Evolutionary conservation across 2,888 invertebrate species (phyloP).

Genomic region (Scotopteryx bipunctaria): DNA sequence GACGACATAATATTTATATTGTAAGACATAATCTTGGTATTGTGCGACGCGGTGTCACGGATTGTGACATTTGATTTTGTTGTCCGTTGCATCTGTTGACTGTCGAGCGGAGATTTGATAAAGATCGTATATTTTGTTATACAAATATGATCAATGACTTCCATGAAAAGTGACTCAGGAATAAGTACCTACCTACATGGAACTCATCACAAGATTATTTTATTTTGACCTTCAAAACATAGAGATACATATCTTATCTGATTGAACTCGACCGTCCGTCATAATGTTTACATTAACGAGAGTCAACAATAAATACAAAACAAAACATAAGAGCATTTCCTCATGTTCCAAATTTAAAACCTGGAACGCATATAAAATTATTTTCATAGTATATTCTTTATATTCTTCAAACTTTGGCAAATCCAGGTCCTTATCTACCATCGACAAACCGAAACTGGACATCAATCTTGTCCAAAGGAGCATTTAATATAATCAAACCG

Average conservation of each 20-base stretch:
- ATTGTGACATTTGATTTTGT: slow-evolving; percentile 57
- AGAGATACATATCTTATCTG: too few relatives aligned
- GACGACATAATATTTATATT: slow-evolving; percentile 73
- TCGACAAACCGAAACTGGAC: slow-evolving; percentile 25
- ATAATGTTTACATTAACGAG: too few relatives aligned
- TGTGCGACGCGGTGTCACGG: slow-evolving; percentile 53
- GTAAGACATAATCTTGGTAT: slow-evolving; percentile 56
- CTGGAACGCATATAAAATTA: too few relatives aligned
- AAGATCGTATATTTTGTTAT: slow-evolving; percentile 15
- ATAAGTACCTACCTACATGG: too few relatives aligned
- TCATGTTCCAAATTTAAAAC: too few relatives aligned
- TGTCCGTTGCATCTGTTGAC: slow-evolving; percentile 37
- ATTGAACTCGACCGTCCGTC: too few relatives aligned
- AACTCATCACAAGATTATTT: too few relatives aligned
- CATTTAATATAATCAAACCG: slow-evolving; percentile 56
- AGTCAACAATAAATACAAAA: too few relatives aligned
- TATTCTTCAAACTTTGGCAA: not conserved
- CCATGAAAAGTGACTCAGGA: not conserved
- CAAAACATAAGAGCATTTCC: too few relatives aligned
- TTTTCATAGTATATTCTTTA: too few relatives aligned
- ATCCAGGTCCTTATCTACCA: slow-evolving; percentile 4
- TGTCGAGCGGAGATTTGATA: slow-evolving; percentile 16
- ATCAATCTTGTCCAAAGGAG: slow-evolving; percentile 37
- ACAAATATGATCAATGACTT: slow-evolving; percentile 4
- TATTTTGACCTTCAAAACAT: too few relatives aligned